Evolutionary conservation across 1,140 invertebrate species (phyloP), one percentile per base, ranked within the genome.

Genomic region (Heliconius nattereri): DNA sequence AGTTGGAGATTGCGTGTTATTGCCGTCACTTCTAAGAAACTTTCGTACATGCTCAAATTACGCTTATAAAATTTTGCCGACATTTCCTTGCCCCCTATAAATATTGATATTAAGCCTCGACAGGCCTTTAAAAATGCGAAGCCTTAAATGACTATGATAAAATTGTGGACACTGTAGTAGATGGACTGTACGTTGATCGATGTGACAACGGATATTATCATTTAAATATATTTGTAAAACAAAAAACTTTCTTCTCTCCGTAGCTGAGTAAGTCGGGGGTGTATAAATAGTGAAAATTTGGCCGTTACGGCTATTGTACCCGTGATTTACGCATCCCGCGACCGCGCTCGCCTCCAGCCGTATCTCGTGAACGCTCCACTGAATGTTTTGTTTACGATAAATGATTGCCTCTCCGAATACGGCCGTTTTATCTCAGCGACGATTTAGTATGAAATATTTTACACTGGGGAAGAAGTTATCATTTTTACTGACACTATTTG

Each of bases 1-100:
- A 80, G 80, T 49, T 76, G 78, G 82, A 85, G 83, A 86, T 87
- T 86, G 85, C 82, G 79, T 89, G 85, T 87, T 90, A 91, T 90
- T 87, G 87, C 87, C 74, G 79, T 85, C 82, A 84, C 85, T 85
- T 82, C 79, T 87, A 79, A 71, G 74, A 72, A 76, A 80, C 29
- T 76, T 80, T 76, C n/a, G 71, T 60, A 77, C 75, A 79, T 70
- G 78, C 71, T 75, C 74, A 72, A 70, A 75, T 72, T 49, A 78
- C 66, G 73, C 60, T 74, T 79, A 32, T 45, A 76, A 76, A 66
- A 71, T 75, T 79, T 79, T 23, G n/a, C 49, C n/a, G 60, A 66
- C 60, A 26, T 66, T 66, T 29, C 26, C 23, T 29, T 29, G 9
- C 26, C 60, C 60, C n/a, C 23, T 29, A 66, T 66, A 66, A 66